phyloP scores from a whole-genome alignment of 2,888 invertebrate genomes.

The Epicampocera succincta region DNA sequence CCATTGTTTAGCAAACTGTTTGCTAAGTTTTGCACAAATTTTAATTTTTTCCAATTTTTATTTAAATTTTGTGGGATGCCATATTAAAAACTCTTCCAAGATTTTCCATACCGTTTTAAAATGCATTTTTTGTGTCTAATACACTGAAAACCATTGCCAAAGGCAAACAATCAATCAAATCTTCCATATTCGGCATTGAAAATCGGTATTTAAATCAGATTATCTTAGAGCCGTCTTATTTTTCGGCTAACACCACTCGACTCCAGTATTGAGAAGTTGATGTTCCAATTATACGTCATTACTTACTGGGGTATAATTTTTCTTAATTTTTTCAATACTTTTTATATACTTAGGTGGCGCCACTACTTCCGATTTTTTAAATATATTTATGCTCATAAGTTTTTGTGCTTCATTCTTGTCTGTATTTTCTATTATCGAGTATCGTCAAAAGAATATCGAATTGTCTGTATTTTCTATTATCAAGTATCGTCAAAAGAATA shows the following conservation, averaged over 20 bases:
- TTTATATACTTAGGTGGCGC: not conserved
- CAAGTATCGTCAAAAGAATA: no score
- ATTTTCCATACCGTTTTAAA: no score
- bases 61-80: no score
- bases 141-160: not conserved
- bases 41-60: no score
- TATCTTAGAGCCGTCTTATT: conserved; percentile 1
- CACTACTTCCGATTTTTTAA: not conserved
- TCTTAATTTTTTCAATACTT: no score
- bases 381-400: not conserved
- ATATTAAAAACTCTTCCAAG: no score
- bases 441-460: no score
- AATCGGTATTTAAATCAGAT: conserved; percentile 37
- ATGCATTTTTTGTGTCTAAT: not conserved
- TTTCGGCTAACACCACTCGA: conserved; percentile 34
- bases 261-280: conserved; percentile 60
- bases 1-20: conserved; percentile 56
- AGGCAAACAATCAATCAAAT: no score
- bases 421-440: no score
- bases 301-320: not conserved
- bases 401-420: not conserved
- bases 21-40: no score
- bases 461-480: no score
- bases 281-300: not conserved
- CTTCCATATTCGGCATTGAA: no score